These are phyloP conservation scores for Cyprinodon brontotheroides DNA, from an alignment of 2,113 vertebrate species.

Conservation along the genomic window DNA sequence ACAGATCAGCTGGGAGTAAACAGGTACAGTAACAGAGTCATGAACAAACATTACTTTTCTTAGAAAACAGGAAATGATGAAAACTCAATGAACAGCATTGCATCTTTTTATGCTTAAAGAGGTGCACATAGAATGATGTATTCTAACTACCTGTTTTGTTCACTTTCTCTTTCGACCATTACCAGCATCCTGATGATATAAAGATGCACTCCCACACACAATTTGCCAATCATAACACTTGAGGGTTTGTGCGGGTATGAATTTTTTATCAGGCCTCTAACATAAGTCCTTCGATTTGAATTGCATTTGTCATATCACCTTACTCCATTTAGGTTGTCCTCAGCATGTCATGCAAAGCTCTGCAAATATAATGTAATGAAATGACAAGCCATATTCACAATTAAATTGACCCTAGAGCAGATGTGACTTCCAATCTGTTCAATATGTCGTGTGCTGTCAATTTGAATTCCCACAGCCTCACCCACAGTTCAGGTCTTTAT, in stretches of 20 bases:
- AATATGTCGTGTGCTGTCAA: constrained; percentile 27
- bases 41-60: neutral
- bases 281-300: constrained; percentile 52
- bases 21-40: neutral
- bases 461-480: constrained; percentile 28
- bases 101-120: constrained; percentile 40
- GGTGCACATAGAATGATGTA: constrained; percentile 30
- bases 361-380: constrained; percentile 38
- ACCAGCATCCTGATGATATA: constrained; percentile 49
- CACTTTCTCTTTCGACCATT: constrained; percentile 47
- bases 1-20: neutral
- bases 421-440: constrained; percentile 36
- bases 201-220: constrained; percentile 47
- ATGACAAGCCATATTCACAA: constrained; percentile 37
- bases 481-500: constrained; percentile 40
- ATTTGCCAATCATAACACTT: constrained; percentile 49
- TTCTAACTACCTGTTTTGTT: constrained; percentile 52
- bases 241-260: constrained; percentile 36
- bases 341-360: constrained; percentile 21
- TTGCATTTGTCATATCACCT: constrained; percentile 43
- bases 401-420: constrained; percentile 43
- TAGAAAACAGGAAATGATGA: constrained; percentile 4
- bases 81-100: constrained; percentile 32
- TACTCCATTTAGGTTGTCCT: constrained; percentile 23
- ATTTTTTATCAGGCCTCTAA: constrained; percentile 50